Evolutionary conservation across 2,113 vertebrate species (phyloP).

Genomic region (Eidolon helvum): DNA sequence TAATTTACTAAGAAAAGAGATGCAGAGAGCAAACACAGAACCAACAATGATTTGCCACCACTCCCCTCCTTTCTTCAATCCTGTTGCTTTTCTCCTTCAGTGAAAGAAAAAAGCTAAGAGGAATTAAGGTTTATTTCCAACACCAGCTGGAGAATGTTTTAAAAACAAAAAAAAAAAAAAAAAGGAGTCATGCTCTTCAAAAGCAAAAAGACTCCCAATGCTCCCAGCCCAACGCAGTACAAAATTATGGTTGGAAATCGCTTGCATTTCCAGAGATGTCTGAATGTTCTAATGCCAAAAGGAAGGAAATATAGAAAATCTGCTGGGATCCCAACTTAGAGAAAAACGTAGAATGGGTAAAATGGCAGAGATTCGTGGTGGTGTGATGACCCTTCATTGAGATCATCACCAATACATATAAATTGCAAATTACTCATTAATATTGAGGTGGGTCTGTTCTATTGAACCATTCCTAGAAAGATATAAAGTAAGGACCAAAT

Average conservation of each 20-base stretch:
- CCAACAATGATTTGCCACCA: not conserved
- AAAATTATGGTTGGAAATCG: not conserved
- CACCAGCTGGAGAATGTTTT: not conserved
- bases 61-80: not conserved
- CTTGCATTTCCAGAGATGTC: not conserved
- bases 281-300: not conserved
- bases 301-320: not conserved
- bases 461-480: not conserved
- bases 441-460: not conserved
- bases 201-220: not conserved
- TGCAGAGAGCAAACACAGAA: constrained; percentile 3
- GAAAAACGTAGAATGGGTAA: not conserved
- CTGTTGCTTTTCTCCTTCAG: not conserved
- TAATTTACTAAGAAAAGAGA: constrained; percentile 45
- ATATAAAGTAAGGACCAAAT: not conserved
- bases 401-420: not conserved
- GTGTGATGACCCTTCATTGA: not conserved
- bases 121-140: constrained; percentile 57
- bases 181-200: not conserved
- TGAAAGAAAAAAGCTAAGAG: constrained; percentile 16
- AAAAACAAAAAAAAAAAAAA: not conserved
- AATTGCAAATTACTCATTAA: not conserved
- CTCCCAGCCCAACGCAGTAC: not conserved
- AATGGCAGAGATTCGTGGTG: not conserved
- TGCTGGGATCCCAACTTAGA: not conserved